Evolutionary conservation across 2,888 invertebrate species (phyloP).

Genomic region (Andrena hattorfiana): DNA sequence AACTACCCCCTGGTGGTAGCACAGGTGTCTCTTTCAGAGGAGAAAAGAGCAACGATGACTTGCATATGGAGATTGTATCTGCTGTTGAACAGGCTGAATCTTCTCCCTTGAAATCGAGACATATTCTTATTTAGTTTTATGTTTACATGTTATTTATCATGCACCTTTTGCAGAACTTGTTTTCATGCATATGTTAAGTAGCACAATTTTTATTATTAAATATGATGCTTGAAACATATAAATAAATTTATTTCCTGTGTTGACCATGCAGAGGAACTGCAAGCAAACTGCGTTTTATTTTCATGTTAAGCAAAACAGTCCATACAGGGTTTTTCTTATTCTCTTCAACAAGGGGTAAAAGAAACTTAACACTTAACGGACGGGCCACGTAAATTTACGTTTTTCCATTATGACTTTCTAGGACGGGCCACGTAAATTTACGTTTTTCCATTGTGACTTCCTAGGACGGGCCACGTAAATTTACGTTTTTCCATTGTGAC

Average conservation of each 20-base stretch:
- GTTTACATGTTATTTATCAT: conserved; percentile 30
- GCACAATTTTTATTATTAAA: conserved; percentile 22
- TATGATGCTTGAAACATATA: conserved; percentile 14
- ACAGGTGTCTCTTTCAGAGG: conserved; percentile 93
- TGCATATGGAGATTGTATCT: conserved; percentile 95
- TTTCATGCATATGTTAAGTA: conserved; percentile 52
- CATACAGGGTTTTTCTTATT: conserved; percentile 4
- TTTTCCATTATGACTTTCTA: too few relatives aligned
- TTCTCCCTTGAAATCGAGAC: conserved; percentile 87
- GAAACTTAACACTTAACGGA: too few relatives aligned
- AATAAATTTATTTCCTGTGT: conserved; percentile 6
- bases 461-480: too few relatives aligned
- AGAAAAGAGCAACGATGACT: conserved; percentile 95
- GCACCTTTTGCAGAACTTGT: conserved; percentile 36
- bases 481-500: too few relatives aligned
- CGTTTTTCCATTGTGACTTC: too few relatives aligned
- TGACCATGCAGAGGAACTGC: conserved; percentile 57
- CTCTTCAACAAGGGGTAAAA: conserved; percentile 14
- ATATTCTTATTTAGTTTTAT: conserved; percentile 11
- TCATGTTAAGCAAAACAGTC: conserved; percentile 37
- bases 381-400: too few relatives aligned
- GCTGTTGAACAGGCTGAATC: conserved; percentile 90
- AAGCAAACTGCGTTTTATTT: conserved; percentile 43
- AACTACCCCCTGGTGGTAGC: conserved; percentile 89
- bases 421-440: too few relatives aligned